These are phyloP conservation scores for Carcina quercana DNA, from an alignment of 2,888 invertebrate genomes.

Conservation along the genomic window DNA sequence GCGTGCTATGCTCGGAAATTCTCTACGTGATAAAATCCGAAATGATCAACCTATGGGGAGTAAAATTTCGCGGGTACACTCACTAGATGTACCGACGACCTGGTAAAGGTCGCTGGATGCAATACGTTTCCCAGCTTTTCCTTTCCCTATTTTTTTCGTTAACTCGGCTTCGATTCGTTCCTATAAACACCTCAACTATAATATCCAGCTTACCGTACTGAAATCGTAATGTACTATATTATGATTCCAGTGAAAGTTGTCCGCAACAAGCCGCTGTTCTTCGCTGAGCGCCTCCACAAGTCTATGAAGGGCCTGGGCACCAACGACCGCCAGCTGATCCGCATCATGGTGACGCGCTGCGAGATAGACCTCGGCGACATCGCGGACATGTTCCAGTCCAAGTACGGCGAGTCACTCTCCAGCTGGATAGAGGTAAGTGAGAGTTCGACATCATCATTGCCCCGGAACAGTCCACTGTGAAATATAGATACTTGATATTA, in stretches of 20 bases:
- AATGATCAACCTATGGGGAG: too few species aligned
- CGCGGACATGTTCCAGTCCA: slow-evolving; percentile 82
- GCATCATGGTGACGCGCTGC: slow-evolving; percentile 87
- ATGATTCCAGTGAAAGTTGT: slow-evolving; percentile 79
- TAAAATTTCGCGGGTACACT: too few species aligned
- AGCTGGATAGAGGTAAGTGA: slow-evolving; percentile 84
- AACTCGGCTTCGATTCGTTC: too few species aligned
- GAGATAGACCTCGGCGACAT: slow-evolving; percentile 92
- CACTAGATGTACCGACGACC: too few species aligned
- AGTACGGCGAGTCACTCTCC: slow-evolving; percentile 84
- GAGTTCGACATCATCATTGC: too few species aligned
- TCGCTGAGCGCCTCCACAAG: slow-evolving; percentile 89
- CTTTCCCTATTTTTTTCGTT: too few species aligned
- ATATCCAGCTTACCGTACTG: not conserved
- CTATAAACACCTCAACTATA: not conserved
- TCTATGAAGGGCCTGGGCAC: slow-evolving; percentile 94
- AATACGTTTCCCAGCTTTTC: too few species aligned
- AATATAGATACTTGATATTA: too few species aligned
- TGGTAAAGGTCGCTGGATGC: too few species aligned
- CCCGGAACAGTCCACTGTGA: too few species aligned
- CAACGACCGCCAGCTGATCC: slow-evolving; percentile 88
- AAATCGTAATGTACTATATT: not conserved
- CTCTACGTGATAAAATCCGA: too few species aligned
- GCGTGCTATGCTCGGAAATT: too few species aligned
- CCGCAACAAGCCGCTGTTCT: slow-evolving; percentile 86